Base-by-base conservation (phyloP, 2,797 vertebrate species). In the Aratinga solstitialis region DNA sequence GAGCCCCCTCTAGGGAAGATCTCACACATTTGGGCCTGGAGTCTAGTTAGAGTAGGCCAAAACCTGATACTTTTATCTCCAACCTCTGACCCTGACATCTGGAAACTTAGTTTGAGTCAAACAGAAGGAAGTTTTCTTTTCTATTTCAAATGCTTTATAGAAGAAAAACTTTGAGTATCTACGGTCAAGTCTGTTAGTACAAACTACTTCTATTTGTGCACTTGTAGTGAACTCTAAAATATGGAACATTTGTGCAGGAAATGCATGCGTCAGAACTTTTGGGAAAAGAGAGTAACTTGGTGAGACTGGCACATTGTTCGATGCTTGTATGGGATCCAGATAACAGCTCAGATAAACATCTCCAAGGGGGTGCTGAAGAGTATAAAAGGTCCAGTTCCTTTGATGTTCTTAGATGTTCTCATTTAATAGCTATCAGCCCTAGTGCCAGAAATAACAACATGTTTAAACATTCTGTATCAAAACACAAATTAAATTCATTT, bases 11-110 rank as follows among this genome's bases (percentile, higher is more conserved):
- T 98, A 98, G 98, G 92, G 98, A 98, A 98, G 98, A 98, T 98
- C 98, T 98, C 97, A 97, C 97, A 98, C 97, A 98, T 97, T 98
- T 98, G 97, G 97, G 97, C 97, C 97, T 96, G 87, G 95, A 97
- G 97, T 97, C 97, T 98, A 97, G 97, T 98, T 97, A 98, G 97
- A 98, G 94, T 96, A 97, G 96, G 96, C 98, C 98, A 98, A 98
- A 99, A 99, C 98, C 98, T 98, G 98, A 99, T 98, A 99, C 99
- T 99, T 99, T 99, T 98, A 99, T 99, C 99, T 99, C 97, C 98
- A 98, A 99, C 98, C 98, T 98, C 97, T 98, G 98, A 99, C 99
- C 98, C 92, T 50, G 96, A 99, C 99, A 99, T 99, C 99, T 99
- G 99, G 99, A 99, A 99, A 99, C 97, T 90, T 98, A 98, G 98